Evolutionary conservation across 1,140 invertebrate genomes (phyloP), one percentile per base, ranked within the genome.

Genomic region (Procambarus clarkii): DNA sequence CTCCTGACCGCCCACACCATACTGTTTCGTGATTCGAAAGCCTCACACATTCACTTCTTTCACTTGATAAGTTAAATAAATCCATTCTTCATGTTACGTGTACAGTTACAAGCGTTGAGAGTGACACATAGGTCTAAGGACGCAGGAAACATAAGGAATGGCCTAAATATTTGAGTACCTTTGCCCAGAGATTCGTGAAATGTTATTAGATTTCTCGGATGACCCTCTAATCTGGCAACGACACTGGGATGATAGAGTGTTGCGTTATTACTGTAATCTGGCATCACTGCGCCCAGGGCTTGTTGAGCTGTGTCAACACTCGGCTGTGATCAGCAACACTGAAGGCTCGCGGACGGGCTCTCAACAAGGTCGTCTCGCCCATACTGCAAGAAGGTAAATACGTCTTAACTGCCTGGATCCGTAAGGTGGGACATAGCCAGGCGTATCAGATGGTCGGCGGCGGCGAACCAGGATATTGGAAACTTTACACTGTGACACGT

Each of bases 291-390:
- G 87, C 87, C 87, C 79, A 89, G 64, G 87, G 87, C 58, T 82
- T 82, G 87, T 89, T 89, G 87, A 82, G 87, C 87, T 89, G 87
- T 89, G 87, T 89, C 87, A 89, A 89, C 80, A 89, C 87, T 54
- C 79, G 80, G 54, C 79, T 89, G 79, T 89, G 87, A 89, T 89
- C 87, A 89, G 87, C 87, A 82, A 71, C 50, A 71, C 54, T 44
- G 87, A 60, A 71, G 64, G 64, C 50, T n/a, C n/a, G n/a, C 79
- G 60, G 78, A 44, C 21, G n/a, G 48, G 24, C 60, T 21, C 60
- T 58, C 60, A 71, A 80, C 64, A 81, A 46, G 15, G 64, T 45
- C 69, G 46, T 54, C 48, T 81, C 46, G 3, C 7, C 5, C 54
- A 11, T 7, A 3, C 13, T 24, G 15, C 9, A 21, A 50, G 21